Percentiles rank a stretch among this genome's conserved stretches.
Evolutionary conservation across 2,113 vertebrate species (phyloP).

Genomic region (Amazona vittata): DNA sequence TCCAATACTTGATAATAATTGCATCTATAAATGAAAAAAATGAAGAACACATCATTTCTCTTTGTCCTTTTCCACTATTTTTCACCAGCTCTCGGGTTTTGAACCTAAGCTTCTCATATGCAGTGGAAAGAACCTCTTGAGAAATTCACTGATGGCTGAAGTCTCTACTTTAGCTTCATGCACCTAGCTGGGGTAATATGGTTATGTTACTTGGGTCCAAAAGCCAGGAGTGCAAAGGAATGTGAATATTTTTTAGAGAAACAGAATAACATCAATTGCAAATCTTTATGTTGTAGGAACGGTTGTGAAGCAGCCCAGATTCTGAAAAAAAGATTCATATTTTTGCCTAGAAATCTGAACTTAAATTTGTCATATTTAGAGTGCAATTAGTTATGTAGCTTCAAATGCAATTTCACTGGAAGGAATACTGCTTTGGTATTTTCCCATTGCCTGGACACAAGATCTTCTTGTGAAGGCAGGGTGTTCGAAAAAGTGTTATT

Average conservation of each 20-base stretch:
- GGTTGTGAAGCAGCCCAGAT: background rate
- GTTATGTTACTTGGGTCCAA: background rate
- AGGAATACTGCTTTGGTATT: background rate
- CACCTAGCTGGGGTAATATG: background rate
- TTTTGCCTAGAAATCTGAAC: background rate
- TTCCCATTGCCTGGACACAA: background rate
- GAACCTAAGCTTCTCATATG: background rate
- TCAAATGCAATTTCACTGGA: background rate
- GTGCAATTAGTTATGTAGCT: background rate
- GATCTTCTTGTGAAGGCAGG: background rate
- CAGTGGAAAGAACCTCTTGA: background rate
- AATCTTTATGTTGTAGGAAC: background rate
- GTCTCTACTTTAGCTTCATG: background rate
- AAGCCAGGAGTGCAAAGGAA: background rate
- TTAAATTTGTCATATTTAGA: background rate
- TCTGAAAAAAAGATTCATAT: background rate
- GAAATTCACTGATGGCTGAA: background rate
- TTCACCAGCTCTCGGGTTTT: background rate
- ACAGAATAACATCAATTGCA: background rate
- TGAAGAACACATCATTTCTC: background rate
- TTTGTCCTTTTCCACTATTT: background rate
- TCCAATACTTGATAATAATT: background rate
- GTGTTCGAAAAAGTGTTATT: background rate
- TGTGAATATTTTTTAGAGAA: background rate
- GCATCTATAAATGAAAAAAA: background rate